phyloP scores from a whole-genome alignment of 2,888 invertebrate genomes.

The Epsilonema sp. region DNA sequence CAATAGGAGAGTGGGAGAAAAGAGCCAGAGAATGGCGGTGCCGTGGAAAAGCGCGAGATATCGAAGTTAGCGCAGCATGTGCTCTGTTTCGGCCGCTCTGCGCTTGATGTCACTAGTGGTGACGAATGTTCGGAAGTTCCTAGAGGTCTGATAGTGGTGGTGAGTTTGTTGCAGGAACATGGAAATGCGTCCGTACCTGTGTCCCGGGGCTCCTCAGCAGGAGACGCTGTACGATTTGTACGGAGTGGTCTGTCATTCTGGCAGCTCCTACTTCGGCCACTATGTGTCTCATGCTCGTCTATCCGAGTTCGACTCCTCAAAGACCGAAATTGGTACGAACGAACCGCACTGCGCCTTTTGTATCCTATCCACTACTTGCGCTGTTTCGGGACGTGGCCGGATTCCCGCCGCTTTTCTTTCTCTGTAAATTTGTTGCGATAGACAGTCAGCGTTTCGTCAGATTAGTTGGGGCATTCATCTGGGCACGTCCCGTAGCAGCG shows the following conservation, averaged over 20 bases:
- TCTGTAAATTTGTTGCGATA: neutral
- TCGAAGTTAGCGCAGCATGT: neutral
- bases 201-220: conserved; percentile 18
- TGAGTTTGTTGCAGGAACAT: conserved; percentile 28
- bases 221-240: conserved; percentile 35
- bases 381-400: no score
- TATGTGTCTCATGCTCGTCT: conserved; percentile 36
- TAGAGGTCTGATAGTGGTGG: no score
- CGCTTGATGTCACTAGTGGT: no score
- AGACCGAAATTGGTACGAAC: conserved; percentile 32
- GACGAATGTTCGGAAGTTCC: no score
- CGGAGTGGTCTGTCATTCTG: conserved; percentile 35
- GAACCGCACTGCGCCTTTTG: neutral
- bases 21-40: no score
- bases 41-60: no score
- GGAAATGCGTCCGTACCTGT: conserved; percentile 29
- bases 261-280: conserved; percentile 33
- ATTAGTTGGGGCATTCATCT: no score
- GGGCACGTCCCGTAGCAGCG: no score
- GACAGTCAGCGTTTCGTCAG: no score
- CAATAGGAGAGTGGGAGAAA: no score
- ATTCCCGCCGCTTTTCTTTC: neutral
- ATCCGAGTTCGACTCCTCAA: conserved; percentile 25
- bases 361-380: neutral
- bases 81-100: neutral